Conservation (phyloP, 2,797 vertebrate genomes). For the Kryptolebias ocellatus region DNA sequence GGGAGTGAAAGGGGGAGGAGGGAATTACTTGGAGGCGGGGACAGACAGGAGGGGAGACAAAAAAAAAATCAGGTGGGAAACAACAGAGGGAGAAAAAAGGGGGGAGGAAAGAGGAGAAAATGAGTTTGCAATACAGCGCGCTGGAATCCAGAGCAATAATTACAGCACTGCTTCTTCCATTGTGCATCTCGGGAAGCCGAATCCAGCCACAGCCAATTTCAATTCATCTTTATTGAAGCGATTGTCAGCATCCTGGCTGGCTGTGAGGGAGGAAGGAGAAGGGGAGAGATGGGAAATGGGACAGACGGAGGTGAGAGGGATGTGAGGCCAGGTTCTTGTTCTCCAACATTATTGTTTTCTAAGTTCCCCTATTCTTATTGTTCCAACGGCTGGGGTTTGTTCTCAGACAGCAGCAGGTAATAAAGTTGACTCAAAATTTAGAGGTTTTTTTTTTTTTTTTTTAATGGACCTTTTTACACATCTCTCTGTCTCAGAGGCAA, state of each 20-base stretch:
- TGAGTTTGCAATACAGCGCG: constrained; percentile 61
- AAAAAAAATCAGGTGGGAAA: constrained; percentile 16
- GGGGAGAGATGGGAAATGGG: constrained; percentile 35
- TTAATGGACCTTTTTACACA: not conserved
- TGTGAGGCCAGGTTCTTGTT: constrained; percentile 14
- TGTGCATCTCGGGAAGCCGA: constrained; percentile 68
- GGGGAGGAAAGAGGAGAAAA: constrained; percentile 44
- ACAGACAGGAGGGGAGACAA: not conserved
- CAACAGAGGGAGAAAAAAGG: constrained; percentile 13
- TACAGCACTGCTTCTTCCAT: constrained; percentile 67
- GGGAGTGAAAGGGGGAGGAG: constrained; percentile 26
- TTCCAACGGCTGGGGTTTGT: constrained; percentile 1
- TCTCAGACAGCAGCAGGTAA: not conserved
- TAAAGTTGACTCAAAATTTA: not conserved
- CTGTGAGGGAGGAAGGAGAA: constrained; percentile 26
- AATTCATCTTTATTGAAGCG: constrained; percentile 76
- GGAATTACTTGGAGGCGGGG: constrained; percentile 38
- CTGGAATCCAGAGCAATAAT: constrained; percentile 76
- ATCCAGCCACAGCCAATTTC: constrained; percentile 72
- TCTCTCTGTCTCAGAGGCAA: constrained; percentile 8
- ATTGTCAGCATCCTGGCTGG: constrained; percentile 70
- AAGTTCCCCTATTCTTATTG: constrained; percentile 1
- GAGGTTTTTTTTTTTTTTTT: not conserved
- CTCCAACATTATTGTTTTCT: not conserved
- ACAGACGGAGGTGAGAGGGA: constrained; percentile 36